These are phyloP conservation scores for Fukomys damarensis DNA, from an alignment of 2,113 vertebrate genomes.

Conservation along the genomic window DNA sequence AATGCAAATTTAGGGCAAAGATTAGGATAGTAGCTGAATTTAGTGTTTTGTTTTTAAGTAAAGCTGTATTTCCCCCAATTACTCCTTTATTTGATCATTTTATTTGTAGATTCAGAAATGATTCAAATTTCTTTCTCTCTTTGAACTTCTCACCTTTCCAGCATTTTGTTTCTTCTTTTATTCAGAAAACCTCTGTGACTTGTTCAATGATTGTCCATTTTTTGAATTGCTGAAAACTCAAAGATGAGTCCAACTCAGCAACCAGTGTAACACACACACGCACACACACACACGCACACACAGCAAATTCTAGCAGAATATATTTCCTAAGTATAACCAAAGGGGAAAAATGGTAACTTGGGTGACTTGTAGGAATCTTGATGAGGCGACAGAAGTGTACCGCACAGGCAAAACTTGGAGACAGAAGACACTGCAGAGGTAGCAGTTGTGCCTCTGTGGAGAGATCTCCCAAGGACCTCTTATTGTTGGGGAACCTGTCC, in stretches of 20 bases:
- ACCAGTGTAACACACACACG: neutral
- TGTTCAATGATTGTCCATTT: neutral
- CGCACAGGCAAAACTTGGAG: neutral
- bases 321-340: neutral
- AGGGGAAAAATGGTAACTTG: neutral
- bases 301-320: neutral
- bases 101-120: conserved; percentile 53
- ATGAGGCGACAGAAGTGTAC: neutral
- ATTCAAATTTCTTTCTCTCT: neutral
- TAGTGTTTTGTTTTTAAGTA: neutral
- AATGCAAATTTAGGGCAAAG: neutral
- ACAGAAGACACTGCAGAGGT: neutral
- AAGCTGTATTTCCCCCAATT: neutral
- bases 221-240: neutral
- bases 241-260: neutral
- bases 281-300: neutral
- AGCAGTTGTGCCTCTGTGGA: neutral
- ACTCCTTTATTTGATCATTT: neutral
- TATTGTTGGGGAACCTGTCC: neutral
- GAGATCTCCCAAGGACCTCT: neutral
- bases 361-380: neutral
- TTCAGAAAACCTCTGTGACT: neutral
- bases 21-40: neutral
- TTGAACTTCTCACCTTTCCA: neutral
- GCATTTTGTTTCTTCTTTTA: neutral